phyloP scores from a whole-genome alignment of 2,797 vertebrate genomes.

The Intellagama lesueurii region DNA sequence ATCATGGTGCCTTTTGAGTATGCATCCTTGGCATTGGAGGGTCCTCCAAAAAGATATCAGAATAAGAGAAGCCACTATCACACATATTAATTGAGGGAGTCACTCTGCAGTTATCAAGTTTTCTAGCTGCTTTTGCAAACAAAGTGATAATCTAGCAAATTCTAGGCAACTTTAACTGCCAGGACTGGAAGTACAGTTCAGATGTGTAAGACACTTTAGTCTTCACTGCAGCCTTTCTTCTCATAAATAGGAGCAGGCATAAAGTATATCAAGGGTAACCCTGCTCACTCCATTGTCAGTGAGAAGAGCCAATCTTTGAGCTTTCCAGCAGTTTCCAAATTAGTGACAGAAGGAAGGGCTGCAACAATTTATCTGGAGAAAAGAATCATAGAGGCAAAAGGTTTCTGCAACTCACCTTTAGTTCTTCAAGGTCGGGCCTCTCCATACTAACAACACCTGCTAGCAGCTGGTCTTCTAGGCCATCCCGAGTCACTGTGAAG shows the following conservation, averaged over 20 bases:
- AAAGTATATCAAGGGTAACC: background rate
- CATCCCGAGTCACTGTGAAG: slow-evolving; percentile 92
- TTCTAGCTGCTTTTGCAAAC: background rate
- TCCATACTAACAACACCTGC: slow-evolving; percentile 92
- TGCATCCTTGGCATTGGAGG: background rate
- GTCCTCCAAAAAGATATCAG: background rate
- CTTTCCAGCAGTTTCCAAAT: background rate
- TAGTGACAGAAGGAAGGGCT: background rate
- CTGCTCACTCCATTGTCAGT: background rate
- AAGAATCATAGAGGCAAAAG: background rate
- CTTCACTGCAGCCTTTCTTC: background rate
- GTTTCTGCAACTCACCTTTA: slow-evolving; percentile 83
- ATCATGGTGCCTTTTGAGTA: background rate
- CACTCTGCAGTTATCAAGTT: background rate
- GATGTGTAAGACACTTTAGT: background rate
- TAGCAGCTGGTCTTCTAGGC: slow-evolving; percentile 94
- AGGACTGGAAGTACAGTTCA: background rate
- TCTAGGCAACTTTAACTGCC: background rate
- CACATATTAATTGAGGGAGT: background rate
- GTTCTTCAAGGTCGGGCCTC: slow-evolving; percentile 92
- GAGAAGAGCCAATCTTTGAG: background rate
- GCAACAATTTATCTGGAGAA: background rate
- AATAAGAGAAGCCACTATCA: background rate
- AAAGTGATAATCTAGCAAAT: background rate
- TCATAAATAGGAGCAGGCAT: background rate